Percentiles rank a stretch among this genome's conserved stretches.
Evolutionary conservation across 2,888 invertebrate species (phyloP).

Genomic region (Podotricha telesiphe): DNA sequence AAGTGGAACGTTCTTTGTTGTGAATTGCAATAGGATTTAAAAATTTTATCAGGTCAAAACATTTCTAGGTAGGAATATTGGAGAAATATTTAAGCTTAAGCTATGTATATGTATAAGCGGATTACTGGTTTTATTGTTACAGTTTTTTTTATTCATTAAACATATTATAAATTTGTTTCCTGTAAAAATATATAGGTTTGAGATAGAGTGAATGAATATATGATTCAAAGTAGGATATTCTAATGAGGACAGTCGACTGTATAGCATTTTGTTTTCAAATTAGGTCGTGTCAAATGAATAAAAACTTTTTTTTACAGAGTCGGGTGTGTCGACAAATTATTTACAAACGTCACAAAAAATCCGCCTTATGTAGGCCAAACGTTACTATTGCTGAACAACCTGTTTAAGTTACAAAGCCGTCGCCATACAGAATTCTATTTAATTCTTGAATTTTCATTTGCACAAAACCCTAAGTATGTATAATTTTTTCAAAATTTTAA

Average conservation of each 20-base stretch:
- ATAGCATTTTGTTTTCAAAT: slow-evolving; percentile 10
- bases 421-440: slow-evolving; percentile 9
- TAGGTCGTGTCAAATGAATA: slow-evolving; percentile 19
- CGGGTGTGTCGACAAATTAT: slow-evolving; percentile 11
- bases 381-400: slow-evolving; percentile 22
- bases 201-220: not conserved
- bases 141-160: not conserved
- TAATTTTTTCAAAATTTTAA: not conserved
- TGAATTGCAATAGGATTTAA: slow-evolving; percentile 27
- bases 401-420: slow-evolving; percentile 27
- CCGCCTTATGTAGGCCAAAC: slow-evolving; percentile 18
- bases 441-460: slow-evolving; percentile 8
- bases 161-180: not conserved
- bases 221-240: not conserved
- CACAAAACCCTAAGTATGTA: not conserved
- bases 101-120: not conserved
- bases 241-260: slow-evolving; percentile 7
- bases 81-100: not conserved
- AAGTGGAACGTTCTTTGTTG: slow-evolving; percentile 33
- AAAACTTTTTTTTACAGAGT: slow-evolving; percentile 7
- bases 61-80: not conserved
- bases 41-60: slow-evolving; percentile 27
- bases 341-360: slow-evolving; percentile 17
- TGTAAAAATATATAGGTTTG: not conserved
- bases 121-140: no score